Conservation (phyloP, 2,113 vertebrate genomes). For the Megaleporinus macrocephalus region DNA sequence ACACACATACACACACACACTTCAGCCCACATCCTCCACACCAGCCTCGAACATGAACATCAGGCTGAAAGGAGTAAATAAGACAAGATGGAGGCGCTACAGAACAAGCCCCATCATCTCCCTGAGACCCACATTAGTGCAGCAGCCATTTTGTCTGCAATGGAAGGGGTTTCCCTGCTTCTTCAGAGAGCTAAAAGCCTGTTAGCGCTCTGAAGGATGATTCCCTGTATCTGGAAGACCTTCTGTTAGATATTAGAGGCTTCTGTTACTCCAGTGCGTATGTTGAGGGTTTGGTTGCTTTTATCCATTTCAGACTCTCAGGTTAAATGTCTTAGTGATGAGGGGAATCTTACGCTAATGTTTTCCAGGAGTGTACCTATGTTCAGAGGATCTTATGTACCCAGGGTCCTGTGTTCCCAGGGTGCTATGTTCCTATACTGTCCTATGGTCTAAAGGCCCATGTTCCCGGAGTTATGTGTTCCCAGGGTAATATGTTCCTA, state of each 20-base stretch:
- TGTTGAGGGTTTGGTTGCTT: background rate
- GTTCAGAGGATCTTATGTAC: no score
- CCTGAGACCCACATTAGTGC: background rate
- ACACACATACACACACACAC: background rate
- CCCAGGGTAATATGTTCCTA: background rate
- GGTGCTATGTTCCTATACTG: background rate
- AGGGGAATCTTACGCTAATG: background rate
- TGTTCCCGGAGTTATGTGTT: background rate
- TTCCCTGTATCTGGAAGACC: background rate
- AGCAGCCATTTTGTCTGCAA: slow-evolving; percentile 30
- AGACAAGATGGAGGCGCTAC: slow-evolving; percentile 18
- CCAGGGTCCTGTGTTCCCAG: background rate
- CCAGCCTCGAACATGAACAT: slow-evolving; percentile 11
- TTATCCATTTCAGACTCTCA: background rate
- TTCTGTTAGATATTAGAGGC: background rate
- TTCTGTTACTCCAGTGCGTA: background rate
- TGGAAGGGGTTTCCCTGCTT: background rate
- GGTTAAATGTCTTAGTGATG: background rate
- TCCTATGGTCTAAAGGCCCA: background rate
- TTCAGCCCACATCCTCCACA: slow-evolving; percentile 20
- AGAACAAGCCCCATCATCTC: background rate
- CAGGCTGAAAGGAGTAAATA: slow-evolving; percentile 31
- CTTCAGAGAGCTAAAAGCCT: background rate
- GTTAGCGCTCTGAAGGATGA: background rate
- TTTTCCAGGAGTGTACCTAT: no score